Base-by-base conservation (phyloP, 2,797 vertebrate species). In the Pagetopsis macropterus region DNA sequence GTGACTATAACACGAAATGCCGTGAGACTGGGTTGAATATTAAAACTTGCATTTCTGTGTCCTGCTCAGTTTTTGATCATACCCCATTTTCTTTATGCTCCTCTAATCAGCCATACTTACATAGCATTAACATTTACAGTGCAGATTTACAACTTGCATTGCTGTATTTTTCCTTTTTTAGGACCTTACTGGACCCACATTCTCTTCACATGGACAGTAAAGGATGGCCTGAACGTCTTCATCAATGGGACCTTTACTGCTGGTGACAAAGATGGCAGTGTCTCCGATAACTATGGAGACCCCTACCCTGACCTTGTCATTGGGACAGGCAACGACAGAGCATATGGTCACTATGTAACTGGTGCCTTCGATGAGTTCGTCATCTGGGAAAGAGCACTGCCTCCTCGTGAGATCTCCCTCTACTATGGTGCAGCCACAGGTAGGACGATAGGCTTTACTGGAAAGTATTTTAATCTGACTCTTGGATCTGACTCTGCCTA, bases 321-420 rank as follows among this genome's bases (percentile, higher is more conserved):
- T 0, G 96, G 94, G 5, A 91, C 94, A 0, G 93, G 90, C 72
- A 94, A 93, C 37, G 88, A 83, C 33, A 90, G 61, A 27, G 55
- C 41, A 0, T 93, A 94, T 17, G 81, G 87, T 12, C 95, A 93
- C 0, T 94, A 92, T 4, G 90, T 96, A 50, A 96, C 93, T 0
- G 94, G 96, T 0, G 95, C 96, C 0, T 99, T 99, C 1, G 97
- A 99, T 5, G 98, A 99, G 82, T 98, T 99, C 70, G 88, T 99
- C 84, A 97, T 99, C 86, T 99, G 98, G 98, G 96, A 98, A 48
- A 84, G 94, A 49, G 97, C 96, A 0, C 96, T 99, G 50, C 94
- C 93, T 0, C 88, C 96, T 0, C 21, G n/a, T 0, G 96, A 99
- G 64, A 83, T 99, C 3, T 41, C 78, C 54, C 92, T 95, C 54